Percentiles rank a stretch among this genome's conserved stretches.
phyloP scores from a whole-genome alignment of 2,888 invertebrate species.

The Blomia tropicalis region DNA sequence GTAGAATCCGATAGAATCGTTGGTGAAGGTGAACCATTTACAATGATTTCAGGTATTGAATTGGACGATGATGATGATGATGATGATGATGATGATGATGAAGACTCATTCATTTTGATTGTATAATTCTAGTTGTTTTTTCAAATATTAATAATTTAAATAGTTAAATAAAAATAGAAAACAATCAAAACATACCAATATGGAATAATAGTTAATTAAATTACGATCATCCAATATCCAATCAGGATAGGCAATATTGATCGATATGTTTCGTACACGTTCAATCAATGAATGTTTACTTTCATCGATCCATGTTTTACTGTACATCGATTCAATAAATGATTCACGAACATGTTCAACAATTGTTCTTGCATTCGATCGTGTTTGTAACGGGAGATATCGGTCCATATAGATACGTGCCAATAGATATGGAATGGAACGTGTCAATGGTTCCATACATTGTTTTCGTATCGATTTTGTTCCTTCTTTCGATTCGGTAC shows the following conservation, averaged over 20 bases:
- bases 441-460: slow-evolving; percentile 15
- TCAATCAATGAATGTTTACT: not conserved
- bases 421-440: slow-evolving; percentile 9
- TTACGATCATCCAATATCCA: slow-evolving; percentile 21
- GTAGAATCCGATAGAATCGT: too few relatives aligned
- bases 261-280: slow-evolving; percentile 6
- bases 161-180: not conserved
- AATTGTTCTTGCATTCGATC: not conserved
- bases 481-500: slow-evolving; percentile 14
- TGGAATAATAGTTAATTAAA: slow-evolving; percentile 1
- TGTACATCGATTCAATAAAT: slow-evolving; percentile 15
- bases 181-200: slow-evolving; percentile 1
- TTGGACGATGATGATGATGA: not conserved
- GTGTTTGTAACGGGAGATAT: not conserved
- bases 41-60: not conserved
- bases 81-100: too few relatives aligned
- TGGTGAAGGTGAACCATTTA: not conserved
- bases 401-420: slow-evolving; percentile 6
- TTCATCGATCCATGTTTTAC: slow-evolving; percentile 19
- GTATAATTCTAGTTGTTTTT: too few relatives aligned
- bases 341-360: not conserved
- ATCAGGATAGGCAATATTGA: slow-evolving; percentile 23
- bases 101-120: not conserved
- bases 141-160: not conserved
- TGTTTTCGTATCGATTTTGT: slow-evolving; percentile 17